Percentiles rank a stretch among this genome's conserved stretches.
These are phyloP conservation scores for Cotesia congregata DNA, from an alignment of 2,888 invertebrate genomes.

Conservation along the genomic window DNA sequence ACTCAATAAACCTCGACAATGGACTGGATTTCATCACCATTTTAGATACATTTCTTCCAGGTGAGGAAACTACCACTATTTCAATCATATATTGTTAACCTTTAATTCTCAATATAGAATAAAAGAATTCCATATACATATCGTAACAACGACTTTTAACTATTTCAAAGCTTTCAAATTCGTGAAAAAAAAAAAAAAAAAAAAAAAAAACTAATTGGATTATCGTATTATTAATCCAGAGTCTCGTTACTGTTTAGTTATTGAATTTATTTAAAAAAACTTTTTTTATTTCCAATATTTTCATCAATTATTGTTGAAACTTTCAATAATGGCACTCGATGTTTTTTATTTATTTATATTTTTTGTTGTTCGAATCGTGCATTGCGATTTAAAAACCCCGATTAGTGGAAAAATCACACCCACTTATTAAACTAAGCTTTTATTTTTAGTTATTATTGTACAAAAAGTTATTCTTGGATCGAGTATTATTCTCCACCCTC, in stretches of 20 bases:
- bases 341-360: not conserved
- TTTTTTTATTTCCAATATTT: not conserved
- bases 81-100: too few species aligned
- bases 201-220: not conserved
- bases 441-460: conserved; percentile 13
- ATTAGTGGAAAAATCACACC: not conserved
- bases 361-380: not conserved
- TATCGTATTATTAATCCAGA: not conserved
- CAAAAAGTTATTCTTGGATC: not conserved
- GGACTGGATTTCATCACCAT: conserved; percentile 29
- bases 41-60: conserved; percentile 20
- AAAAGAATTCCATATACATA: too few species aligned
- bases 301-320: not conserved
- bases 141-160: not conserved
- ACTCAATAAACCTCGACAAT: conserved; percentile 60
- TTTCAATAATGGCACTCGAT: not conserved
- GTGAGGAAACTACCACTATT: conserved; percentile 9
- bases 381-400: too few species aligned
- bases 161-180: conserved; percentile 2
- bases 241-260: not conserved
- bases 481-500: conserved; percentile 11
- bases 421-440: not conserved
- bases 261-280: not conserved
- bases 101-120: too few species aligned
- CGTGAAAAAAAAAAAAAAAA: not conserved